phyloP scores from a whole-genome alignment of 2,113 vertebrate genomes.

The Egretta garzetta region DNA sequence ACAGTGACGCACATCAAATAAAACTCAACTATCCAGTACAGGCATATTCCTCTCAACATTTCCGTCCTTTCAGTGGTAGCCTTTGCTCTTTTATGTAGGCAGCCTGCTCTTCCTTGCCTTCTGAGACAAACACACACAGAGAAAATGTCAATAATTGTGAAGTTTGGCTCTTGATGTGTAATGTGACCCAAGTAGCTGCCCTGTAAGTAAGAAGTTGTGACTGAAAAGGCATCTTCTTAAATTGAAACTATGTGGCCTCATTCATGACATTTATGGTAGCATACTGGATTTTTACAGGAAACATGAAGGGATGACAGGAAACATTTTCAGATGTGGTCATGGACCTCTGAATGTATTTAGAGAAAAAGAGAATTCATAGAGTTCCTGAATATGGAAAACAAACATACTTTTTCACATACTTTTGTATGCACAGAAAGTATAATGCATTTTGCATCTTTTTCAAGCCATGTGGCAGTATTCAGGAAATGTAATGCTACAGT shows the following conservation, averaged over 20 bases:
- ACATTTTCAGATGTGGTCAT: conserved; percentile 29
- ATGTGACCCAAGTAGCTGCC: conserved; percentile 16
- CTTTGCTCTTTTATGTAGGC: neutral
- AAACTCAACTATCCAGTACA: neutral
- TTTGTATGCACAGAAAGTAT: neutral
- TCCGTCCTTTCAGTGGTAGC: neutral
- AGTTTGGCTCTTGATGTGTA: conserved; percentile 8
- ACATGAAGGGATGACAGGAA: conserved; percentile 17
- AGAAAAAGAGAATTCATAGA: neutral
- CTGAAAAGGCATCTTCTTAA: conserved; percentile 58
- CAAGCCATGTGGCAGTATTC: neutral
- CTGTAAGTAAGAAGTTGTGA: conserved; percentile 16
- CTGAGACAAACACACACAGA: neutral
- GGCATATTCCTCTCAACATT: neutral
- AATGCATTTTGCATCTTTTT: neutral
- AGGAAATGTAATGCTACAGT: neutral
- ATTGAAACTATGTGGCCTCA: conserved; percentile 51
- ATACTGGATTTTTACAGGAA: conserved; percentile 22
- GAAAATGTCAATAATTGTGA: conserved; percentile 8
- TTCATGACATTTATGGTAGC: conserved; percentile 44
- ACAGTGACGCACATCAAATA: neutral
- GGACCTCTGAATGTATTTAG: neutral
- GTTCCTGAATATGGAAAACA: neutral
- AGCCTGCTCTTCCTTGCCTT: conserved; percentile 1
- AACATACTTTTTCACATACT: neutral